phyloP scores from a whole-genome alignment of 2,113 vertebrate genomes.

The Odobenus rosmarus region DNA sequence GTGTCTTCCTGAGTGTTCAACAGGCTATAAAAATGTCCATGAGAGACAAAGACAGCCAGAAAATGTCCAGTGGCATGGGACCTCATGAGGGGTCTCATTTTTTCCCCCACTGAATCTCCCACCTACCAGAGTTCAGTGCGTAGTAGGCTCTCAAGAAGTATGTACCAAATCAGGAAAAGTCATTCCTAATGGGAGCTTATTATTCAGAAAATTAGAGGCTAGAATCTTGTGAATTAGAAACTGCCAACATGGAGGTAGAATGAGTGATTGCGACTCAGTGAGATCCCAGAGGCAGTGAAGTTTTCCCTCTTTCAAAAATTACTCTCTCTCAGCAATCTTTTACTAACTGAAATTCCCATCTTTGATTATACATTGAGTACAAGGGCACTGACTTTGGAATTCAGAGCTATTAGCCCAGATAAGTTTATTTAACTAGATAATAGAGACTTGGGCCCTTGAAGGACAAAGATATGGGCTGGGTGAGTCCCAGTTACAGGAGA shows the following conservation, averaged over 20 bases:
- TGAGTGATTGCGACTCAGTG: background rate
- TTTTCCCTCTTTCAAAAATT: background rate
- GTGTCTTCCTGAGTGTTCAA: constrained; percentile 55
- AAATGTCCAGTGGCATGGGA: background rate
- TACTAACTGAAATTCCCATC: background rate
- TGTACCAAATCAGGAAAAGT: background rate
- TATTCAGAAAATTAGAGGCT: background rate
- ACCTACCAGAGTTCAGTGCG: background rate
- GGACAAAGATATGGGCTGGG: background rate
- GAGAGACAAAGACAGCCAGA: background rate
- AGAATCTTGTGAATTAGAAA: background rate
- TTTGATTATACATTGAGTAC: background rate
- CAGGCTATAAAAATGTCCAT: constrained; percentile 6
- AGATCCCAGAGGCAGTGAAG: background rate
- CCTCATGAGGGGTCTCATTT: background rate
- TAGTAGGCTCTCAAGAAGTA: background rate
- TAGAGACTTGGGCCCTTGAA: background rate
- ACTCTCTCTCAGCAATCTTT: background rate
- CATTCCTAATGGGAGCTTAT: background rate
- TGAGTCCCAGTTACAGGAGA: background rate
- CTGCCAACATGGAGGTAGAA: background rate
- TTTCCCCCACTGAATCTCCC: background rate
- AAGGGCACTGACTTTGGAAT: background rate
- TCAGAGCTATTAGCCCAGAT: background rate
- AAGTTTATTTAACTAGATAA: constrained; percentile 18